Percentiles rank a stretch among this genome's conserved stretches.
phyloP scores from a whole-genome alignment of 2,113 vertebrate species.

The Oreocharis arfaki region DNA sequence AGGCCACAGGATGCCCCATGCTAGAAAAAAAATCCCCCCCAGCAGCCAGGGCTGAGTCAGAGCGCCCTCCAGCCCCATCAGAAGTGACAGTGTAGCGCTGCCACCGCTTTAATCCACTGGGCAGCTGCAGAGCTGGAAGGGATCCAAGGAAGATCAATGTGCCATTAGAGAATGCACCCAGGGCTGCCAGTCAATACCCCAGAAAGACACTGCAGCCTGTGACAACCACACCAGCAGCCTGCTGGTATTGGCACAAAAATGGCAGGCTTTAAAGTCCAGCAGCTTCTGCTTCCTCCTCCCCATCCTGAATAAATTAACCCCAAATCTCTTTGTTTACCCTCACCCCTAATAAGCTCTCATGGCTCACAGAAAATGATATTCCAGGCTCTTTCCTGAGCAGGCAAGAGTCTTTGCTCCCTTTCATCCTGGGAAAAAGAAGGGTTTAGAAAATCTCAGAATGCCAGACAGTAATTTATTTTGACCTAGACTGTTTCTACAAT shows the following conservation, averaged over 20 bases:
- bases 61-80: neutral
- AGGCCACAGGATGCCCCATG: neutral
- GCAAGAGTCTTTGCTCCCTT: conserved; percentile 9
- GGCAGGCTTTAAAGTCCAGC: neutral
- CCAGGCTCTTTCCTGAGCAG: conserved; percentile 1
- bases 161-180: neutral
- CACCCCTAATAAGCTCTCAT: neutral
- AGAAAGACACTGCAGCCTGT: neutral
- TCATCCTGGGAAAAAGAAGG: conserved; percentile 20
- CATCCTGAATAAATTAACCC: conserved; percentile 18
- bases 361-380: neutral
- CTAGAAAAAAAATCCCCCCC: accelerated
- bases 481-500: conserved; percentile 45
- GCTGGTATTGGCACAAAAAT: neutral
- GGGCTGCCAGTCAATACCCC: neutral
- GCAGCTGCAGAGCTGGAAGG: neutral
- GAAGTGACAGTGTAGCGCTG: neutral
- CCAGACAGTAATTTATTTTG: conserved; percentile 60
- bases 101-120: neutral
- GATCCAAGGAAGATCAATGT: conserved; percentile 18
- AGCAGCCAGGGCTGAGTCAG: neutral
- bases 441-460: conserved; percentile 36
- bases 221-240: neutral
- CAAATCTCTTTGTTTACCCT: conserved; percentile 44
- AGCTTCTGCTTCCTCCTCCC: neutral